Percentiles rank a stretch among this genome's conserved stretches.
phyloP scores from a whole-genome alignment of 2,113 vertebrate species.

The Melanerpes aurifrons region DNA sequence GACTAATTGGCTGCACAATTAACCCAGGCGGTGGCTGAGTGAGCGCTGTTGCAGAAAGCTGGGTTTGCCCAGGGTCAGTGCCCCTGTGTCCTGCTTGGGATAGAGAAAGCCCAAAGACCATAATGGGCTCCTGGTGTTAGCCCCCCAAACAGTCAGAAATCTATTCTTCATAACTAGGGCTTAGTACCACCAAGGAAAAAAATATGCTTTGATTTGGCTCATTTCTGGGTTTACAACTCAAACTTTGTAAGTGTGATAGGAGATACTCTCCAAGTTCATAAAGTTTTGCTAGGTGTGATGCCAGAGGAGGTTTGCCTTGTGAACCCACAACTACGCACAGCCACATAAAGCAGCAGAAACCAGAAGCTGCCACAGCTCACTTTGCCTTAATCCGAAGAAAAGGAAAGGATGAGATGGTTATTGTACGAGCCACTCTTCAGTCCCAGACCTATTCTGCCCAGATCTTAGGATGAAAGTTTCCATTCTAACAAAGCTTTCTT shows the following conservation, averaged over 20 bases:
- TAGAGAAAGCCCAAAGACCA: neutral
- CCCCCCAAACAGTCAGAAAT: neutral
- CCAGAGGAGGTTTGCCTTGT: neutral
- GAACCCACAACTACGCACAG: neutral
- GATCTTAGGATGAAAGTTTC: neutral
- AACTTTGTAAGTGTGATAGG: neutral
- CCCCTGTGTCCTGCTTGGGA: neutral
- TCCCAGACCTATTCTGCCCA: neutral
- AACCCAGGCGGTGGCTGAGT: neutral
- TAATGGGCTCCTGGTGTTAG: neutral
- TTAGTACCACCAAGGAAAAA: neutral
- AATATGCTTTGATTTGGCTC: neutral
- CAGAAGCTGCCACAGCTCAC: neutral
- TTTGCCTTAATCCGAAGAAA: neutral
- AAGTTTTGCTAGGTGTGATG: neutral
- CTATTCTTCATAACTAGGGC: neutral
- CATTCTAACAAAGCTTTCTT: neutral
- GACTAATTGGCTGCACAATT: conserved; percentile 54
- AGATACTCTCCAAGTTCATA: neutral
- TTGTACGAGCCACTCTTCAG: neutral
- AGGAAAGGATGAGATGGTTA: neutral
- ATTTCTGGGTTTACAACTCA: neutral
- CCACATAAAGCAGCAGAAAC: neutral
- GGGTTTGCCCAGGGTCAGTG: neutral
- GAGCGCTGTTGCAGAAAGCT: neutral